phyloP scores from a whole-genome alignment of 2,797 vertebrate genomes.

The Squalus acanthias region DNA sequence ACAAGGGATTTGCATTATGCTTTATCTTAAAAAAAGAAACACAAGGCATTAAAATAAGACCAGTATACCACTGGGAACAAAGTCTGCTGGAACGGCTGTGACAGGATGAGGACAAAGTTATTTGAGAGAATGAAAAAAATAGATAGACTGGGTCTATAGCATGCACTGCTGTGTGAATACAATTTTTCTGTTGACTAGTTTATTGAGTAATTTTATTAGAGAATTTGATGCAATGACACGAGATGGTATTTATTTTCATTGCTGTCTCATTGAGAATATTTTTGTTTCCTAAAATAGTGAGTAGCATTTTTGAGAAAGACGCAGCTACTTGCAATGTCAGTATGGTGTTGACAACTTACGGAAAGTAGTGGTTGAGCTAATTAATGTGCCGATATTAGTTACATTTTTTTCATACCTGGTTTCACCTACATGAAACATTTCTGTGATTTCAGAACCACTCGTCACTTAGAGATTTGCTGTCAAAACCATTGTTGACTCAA shows the following conservation, averaged over 20 bases:
- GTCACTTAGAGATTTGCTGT: neutral
- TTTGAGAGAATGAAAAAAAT: neutral
- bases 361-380: neutral
- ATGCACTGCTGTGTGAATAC: neutral
- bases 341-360: neutral
- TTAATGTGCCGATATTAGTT: neutral
- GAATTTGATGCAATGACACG: neutral
- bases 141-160: neutral
- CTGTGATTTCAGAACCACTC: neutral
- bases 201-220: neutral
- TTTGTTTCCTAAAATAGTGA: neutral
- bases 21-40: neutral
- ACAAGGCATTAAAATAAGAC: neutral
- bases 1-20: neutral
- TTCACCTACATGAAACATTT: neutral
- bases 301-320: neutral
- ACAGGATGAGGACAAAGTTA: neutral
- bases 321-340: neutral
- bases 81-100: neutral
- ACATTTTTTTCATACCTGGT: neutral
- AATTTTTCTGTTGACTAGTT: neutral
- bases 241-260: neutral
- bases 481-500: neutral
- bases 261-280: neutral
- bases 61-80: neutral